These are phyloP conservation scores for Syrrhaptes paradoxus DNA, from an alignment of 2,113 vertebrate genomes.

Conservation along the genomic window DNA sequence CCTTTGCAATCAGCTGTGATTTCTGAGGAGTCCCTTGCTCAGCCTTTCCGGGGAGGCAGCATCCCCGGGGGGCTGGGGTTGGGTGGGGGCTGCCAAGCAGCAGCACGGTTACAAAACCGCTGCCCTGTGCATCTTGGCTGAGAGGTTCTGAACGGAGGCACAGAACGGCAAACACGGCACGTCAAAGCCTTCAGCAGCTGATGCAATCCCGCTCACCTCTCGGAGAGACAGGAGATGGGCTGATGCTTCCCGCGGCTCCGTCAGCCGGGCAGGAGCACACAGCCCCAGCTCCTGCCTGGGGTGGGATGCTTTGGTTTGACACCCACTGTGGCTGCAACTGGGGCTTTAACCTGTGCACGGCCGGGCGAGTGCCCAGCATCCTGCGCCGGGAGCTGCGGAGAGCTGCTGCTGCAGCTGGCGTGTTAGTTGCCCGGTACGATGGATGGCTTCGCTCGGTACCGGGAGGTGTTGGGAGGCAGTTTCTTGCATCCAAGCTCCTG, in stretches of 20 bases:
- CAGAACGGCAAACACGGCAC: not conserved
- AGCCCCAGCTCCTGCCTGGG: rapidly evolving
- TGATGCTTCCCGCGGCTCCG: not conserved
- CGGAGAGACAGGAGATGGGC: not conserved
- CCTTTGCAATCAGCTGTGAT: not conserved
- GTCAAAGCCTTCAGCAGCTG: not conserved
- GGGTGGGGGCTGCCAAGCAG: not conserved
- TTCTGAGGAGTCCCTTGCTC: rapidly evolving
- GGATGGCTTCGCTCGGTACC: not conserved
- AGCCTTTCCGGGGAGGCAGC: not conserved
- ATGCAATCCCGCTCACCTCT: not conserved
- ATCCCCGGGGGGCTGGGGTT: not conserved
- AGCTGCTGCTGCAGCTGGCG: not conserved
- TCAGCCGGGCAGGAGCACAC: not conserved
- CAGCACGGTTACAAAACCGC: not conserved
- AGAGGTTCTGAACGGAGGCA: not conserved
- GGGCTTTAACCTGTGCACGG: rapidly evolving
- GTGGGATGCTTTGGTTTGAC: rapidly evolving
- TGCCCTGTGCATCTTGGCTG: not conserved
- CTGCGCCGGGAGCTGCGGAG: not conserved
- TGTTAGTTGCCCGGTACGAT: rapidly evolving
- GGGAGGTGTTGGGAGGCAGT: rapidly evolving
- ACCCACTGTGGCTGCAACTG: rapidly evolving
- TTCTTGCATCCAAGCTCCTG: not conserved
- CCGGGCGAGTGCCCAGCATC: not conserved